Evolutionary conservation across 2,888 invertebrate species (phyloP).

Genomic region (Calameuta filiformis): DNA sequence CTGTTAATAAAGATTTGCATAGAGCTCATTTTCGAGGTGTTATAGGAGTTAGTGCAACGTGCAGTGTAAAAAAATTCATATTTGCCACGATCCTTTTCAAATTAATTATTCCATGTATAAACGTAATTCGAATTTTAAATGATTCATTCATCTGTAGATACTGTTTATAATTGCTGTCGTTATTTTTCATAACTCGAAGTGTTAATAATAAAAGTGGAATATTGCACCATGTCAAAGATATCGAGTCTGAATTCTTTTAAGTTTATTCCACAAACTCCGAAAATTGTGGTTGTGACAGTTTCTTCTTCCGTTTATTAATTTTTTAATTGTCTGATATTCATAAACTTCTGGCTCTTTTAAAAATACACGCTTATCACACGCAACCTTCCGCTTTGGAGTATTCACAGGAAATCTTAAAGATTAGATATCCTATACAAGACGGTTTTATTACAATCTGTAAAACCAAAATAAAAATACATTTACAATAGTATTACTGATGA

Average conservation of each 20-base stretch:
- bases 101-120: neutral
- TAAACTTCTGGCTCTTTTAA: no score
- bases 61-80: no score
- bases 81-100: no score
- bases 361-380: neutral
- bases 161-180: neutral
- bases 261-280: neutral
- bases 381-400: neutral
- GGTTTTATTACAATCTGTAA: neutral
- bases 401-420: neutral
- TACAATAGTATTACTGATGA: neutral
- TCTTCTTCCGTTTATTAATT: no score
- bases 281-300: no score
- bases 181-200: neutral
- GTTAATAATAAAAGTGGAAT: neutral
- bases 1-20: neutral
- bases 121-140: neutral
- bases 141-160: neutral
- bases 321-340: no score
- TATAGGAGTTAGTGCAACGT: no score
- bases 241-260: no score
- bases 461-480: neutral
- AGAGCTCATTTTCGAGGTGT: no score
- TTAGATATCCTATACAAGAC: neutral
- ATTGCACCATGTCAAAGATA: no score